Evolutionary conservation across 2,113 vertebrate genomes (phyloP).

Genomic region (Tachysurus vachellii): DNA sequence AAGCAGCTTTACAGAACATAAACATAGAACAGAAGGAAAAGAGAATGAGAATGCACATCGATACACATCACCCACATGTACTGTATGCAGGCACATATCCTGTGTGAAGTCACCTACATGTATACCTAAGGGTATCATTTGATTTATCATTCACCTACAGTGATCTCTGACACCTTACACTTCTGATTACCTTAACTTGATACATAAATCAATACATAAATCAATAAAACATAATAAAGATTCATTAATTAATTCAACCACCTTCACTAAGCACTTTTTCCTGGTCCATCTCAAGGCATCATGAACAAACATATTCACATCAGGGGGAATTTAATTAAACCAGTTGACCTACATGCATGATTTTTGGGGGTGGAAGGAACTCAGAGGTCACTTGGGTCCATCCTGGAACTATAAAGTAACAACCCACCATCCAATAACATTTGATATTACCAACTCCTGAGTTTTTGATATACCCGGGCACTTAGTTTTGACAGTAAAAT

Average conservation of each 20-base stretch:
- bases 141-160: background rate
- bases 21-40: no score
- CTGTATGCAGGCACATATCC: background rate
- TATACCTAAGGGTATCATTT: background rate
- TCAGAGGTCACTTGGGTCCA: no score
- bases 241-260: background rate
- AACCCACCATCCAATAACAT: background rate
- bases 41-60: no score
- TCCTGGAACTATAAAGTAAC: background rate
- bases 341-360: background rate
- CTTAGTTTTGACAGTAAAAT: background rate
- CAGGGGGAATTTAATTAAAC: background rate
- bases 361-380: background rate
- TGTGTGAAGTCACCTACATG: background rate
- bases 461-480: background rate
- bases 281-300: background rate
- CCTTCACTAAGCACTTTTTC: no score
- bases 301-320: background rate
- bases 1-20: no score
- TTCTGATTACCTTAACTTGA: background rate
- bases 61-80: background rate
- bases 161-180: background rate
- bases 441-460: background rate
- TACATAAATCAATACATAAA: background rate
- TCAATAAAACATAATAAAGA: background rate